Evolutionary conservation across 2,888 invertebrate species (phyloP), one percentile per base, ranked within the genome.

Genomic region (Conops quadrifasciatus): DNA sequence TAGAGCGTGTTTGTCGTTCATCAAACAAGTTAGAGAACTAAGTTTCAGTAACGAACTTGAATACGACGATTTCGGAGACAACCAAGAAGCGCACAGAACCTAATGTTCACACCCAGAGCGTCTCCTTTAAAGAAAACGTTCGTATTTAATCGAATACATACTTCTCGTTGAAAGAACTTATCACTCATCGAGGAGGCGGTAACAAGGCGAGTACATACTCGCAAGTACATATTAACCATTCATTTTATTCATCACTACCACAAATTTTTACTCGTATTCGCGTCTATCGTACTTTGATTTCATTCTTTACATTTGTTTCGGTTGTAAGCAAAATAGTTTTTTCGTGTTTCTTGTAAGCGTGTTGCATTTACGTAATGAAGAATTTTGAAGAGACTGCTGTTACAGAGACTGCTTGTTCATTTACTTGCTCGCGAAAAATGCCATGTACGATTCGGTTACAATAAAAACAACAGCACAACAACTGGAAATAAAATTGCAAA

Each of bases 341-440:
- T 45, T 58, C 9, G 19, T 47, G 4, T 49, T 49, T 28, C 26
- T 47, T 49, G 16, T 80, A 77, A 80, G 79, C 82, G 82, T 79
- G 81, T 78, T 81, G 81, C 83, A 83, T 83, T 83, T 83, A 82
- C 82, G 83, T 83, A 83, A 83, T 83, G 82, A 83, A 83, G 81
- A 81, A 83, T 82, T 80, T 82, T 76, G 36, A 36, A 36, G 5
- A 36, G 36, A 9, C 4, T 36, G 4, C 9, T 36, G 36, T 7
- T 7, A 9, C 36, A 4, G 36, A 36, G 4, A 4, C 79, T 79
- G 74, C 75, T 28, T 19, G 16, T n/a, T 78, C 53, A 11, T 11
- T 21, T 24, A 24, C n/a, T 58, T 58, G 16, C 28, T 15, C 15
- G 5, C 2, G 28, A 9, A 21, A 80, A 80, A 80, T 81, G 75